These are phyloP conservation scores for Amblyopsis rosae DNA, from an alignment of 2,113 vertebrate species.

Conservation along the genomic window DNA sequence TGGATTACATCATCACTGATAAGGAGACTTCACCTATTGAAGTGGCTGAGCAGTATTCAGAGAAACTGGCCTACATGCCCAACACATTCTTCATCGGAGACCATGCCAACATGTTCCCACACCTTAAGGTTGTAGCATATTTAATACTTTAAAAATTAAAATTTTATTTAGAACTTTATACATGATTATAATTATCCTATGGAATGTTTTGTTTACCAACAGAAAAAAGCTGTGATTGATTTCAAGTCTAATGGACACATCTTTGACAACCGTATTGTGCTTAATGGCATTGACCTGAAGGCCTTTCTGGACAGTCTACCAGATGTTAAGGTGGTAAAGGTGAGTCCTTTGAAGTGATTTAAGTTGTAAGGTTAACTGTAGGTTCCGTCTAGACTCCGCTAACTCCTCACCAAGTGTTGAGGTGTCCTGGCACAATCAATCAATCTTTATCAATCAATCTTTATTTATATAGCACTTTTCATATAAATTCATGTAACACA, in stretches of 20 bases:
- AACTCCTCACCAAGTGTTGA: too few relatives aligned
- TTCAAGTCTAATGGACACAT: conserved; percentile 99
- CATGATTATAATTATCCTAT: neutral
- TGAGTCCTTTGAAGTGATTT: conserved; percentile 58
- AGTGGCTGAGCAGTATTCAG: conserved; percentile 95
- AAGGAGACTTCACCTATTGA: conserved; percentile 96
- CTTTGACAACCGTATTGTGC: conserved; percentile 97
- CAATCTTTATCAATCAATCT: too few relatives aligned
- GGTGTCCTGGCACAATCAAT: too few relatives aligned
- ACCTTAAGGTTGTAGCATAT: conserved; percentile 87
- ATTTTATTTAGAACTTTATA: too few relatives aligned
- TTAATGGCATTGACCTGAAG: conserved; percentile 97
- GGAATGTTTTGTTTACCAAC: conserved; percentile 27
- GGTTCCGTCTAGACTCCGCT: too few relatives aligned
- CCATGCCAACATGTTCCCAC: conserved; percentile 99
- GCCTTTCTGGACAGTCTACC: conserved; percentile 97
- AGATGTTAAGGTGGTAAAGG: conserved; percentile 97
- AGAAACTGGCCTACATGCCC: conserved; percentile 98
- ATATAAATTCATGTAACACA: too few relatives aligned
- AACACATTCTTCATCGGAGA: conserved; percentile 98
- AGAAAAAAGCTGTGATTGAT: conserved; percentile 99
- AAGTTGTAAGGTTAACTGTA: neutral
- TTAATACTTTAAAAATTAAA: too few relatives aligned
- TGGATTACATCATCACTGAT: conserved; percentile 97
- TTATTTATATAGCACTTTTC: too few relatives aligned